Evolutionary conservation across 2,113 vertebrate species (phyloP).

Genomic region (Leucosticte australis): DNA sequence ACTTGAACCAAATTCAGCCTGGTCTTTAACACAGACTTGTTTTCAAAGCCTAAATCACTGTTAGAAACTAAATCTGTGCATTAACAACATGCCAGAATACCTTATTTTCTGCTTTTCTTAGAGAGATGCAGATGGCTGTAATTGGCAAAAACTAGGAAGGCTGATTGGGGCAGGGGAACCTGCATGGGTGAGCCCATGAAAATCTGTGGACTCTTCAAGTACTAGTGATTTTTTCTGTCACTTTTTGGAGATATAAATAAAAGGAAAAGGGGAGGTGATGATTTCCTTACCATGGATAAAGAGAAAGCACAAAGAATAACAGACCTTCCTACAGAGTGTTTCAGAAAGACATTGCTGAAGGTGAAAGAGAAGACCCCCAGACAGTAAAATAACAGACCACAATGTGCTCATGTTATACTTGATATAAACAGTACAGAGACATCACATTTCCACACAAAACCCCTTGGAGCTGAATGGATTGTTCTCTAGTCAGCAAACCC

Average conservation of each 20-base stretch:
- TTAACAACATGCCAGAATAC: not conserved
- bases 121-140: not conserved
- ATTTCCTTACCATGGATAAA: not conserved
- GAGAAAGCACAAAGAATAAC: not conserved
- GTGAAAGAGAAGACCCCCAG: not conserved
- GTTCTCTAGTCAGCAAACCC: not conserved
- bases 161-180: not conserved
- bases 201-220: not conserved
- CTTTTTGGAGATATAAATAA: not conserved
- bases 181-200: not conserved
- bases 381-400: not conserved
- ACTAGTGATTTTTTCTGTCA: not conserved
- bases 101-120: not conserved
- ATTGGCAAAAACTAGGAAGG: not conserved
- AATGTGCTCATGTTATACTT: not conserved
- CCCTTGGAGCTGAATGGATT: not conserved
- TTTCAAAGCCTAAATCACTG: not conserved
- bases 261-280: not conserved
- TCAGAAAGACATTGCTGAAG: not conserved
- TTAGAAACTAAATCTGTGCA: not conserved
- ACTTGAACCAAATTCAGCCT: not conserved
- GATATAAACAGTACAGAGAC: not conserved
- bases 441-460: not conserved
- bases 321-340: fast-evolving
- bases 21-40: not conserved